Conservation (phyloP, 2,113 vertebrate genomes). For the Acrocephalus arundinaceus region DNA sequence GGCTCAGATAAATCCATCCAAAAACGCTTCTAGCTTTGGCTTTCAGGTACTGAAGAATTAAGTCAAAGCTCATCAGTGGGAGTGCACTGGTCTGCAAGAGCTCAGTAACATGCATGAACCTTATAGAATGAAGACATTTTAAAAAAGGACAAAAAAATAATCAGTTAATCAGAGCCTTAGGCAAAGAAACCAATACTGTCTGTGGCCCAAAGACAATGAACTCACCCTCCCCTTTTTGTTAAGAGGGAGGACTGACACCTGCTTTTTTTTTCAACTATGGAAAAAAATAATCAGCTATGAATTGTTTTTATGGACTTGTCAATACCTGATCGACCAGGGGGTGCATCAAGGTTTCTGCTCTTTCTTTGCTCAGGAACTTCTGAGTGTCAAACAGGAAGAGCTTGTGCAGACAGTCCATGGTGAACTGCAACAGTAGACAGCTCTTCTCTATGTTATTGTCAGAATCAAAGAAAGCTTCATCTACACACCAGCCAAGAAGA, state of each 20-base stretch:
- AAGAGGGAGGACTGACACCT: not conserved
- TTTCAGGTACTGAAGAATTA: not conserved
- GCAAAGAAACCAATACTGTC: not conserved
- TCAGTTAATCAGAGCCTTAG: not conserved
- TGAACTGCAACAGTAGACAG: slow-evolving; percentile 78
- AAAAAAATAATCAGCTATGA: not conserved
- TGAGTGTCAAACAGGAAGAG: slow-evolving; percentile 93
- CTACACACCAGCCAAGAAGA: slow-evolving; percentile 55
- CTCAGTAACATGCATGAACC: not conserved
- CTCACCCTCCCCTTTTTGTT: not conserved
- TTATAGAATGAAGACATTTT: rapidly evolving
- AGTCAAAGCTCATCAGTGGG: not conserved
- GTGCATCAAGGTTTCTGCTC: slow-evolving; percentile 85
- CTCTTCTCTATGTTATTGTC: slow-evolving; percentile 79
- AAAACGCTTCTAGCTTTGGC: not conserved
- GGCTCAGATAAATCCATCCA: not conserved
- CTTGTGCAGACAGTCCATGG: slow-evolving; percentile 87
- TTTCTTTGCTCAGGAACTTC: slow-evolving; percentile 89
- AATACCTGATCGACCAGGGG: slow-evolving; percentile 93
- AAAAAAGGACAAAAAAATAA: not conserved
- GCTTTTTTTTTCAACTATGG: not conserved
- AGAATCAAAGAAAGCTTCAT: slow-evolving; percentile 80
- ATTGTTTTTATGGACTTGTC: not conserved
- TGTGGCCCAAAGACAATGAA: not conserved
- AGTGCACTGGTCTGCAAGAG: not conserved